Conservation (phyloP, 2,113 vertebrate genomes). For the Centrocercus urophasianus region DNA sequence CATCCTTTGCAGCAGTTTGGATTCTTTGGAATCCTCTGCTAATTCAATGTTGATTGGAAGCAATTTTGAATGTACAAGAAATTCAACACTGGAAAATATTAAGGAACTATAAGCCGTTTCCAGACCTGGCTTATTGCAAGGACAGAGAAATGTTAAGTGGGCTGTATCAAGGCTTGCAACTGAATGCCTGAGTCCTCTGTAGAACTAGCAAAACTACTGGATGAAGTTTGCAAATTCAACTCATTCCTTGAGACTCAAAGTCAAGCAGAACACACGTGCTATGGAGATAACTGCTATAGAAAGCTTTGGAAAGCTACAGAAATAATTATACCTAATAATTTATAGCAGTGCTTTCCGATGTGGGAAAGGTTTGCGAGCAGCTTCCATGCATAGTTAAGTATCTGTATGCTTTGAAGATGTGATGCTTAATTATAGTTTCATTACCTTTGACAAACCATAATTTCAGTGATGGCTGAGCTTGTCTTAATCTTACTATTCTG, state of each 20-base stretch:
- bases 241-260: slow-evolving; percentile 21
- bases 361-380: neutral
- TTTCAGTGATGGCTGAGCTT: slow-evolving; percentile 30
- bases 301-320: slow-evolving; percentile 5
- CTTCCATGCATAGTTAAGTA: slow-evolving; percentile 27
- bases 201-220: slow-evolving; percentile 9
- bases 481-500: slow-evolving; percentile 46
- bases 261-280: neutral
- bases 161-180: slow-evolving; percentile 31
- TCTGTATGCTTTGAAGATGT: slow-evolving; percentile 44
- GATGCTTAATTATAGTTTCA: slow-evolving; percentile 54
- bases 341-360: neutral
- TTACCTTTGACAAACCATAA: slow-evolving; percentile 55
- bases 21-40: slow-evolving; percentile 66
- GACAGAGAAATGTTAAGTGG: slow-evolving; percentile 45
- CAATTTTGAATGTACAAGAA: slow-evolving; percentile 59
- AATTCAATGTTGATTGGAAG: slow-evolving; percentile 69
- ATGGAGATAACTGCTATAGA: neutral
- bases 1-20: slow-evolving; percentile 50
- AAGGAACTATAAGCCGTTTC: slow-evolving; percentile 63
- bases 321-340: slow-evolving; percentile 33
- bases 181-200: neutral
- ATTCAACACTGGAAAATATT: slow-evolving; percentile 62
- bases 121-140: slow-evolving; percentile 32
- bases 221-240: slow-evolving; percentile 37